Evolutionary conservation across 2,888 invertebrate species (phyloP), one percentile per base, ranked within the genome.

Genomic region (Agrilus biguttatus): DNA sequence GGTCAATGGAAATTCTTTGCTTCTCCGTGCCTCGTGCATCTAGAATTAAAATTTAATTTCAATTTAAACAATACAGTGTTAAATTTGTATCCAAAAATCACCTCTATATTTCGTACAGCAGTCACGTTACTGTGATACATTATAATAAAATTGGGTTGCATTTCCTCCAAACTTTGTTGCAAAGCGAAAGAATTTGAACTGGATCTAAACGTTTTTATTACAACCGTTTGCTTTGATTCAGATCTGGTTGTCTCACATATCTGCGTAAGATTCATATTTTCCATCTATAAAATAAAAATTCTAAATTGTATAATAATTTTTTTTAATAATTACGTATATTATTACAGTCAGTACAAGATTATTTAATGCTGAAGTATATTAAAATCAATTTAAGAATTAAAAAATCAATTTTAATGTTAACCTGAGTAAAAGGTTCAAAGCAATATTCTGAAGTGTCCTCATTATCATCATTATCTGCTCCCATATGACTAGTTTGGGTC

Each of bases 101-200:
- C 76, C 72, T 97, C 97, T 44, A 97, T 75, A 64, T 92, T 89
- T 19, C 97, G 70, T 8, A 96, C 83, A 17, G 89, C 82, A 1
- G 84, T 75, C 49, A 96, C 77, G 58, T 93, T 90, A 42, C 80
- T 77, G 58, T 92, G 88, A 65, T 96, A 96, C 70, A 97, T 74
- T 28, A 97, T 74, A 2, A 97, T 77, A 64, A 83, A 90, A 52
- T 78, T 77, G 0, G 97, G 96, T 39, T 73, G 69, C 5, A 82
- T 58, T 36, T 77, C 73, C 37, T 77, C 70, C 41, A 93, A 66
- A 8, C 78, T 77, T 43, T 74, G 72, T 50, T 82, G 79, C 23
- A 93, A 64, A 1, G 81, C 81, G 61, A 85, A 78, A 39, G 77
- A 67, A 53, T 83, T 78, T 32, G 81, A 80, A 23, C 75, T 73